Conservation (phyloP, 2,797 vertebrate species). For the Spheniscus humboldti region DNA sequence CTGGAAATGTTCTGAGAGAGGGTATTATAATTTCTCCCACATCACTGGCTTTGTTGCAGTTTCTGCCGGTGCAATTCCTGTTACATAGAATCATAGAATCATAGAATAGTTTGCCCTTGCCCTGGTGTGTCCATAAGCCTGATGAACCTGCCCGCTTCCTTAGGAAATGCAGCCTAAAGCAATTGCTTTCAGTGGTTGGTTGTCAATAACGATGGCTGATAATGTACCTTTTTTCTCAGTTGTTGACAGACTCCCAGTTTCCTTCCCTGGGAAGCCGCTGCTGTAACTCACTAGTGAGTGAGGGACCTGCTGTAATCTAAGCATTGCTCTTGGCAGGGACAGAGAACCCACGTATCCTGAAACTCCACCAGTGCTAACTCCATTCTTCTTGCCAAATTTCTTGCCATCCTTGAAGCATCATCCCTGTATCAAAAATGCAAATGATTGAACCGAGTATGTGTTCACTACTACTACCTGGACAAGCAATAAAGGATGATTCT, state of each 20-base stretch:
- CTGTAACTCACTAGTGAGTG: neutral
- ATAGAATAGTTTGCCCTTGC: neutral
- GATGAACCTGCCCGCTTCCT: neutral
- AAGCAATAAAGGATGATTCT: neutral
- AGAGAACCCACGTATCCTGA: neutral
- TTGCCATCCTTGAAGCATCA: neutral
- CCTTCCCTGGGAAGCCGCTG: neutral
- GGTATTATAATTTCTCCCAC: neutral
- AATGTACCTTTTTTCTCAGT: neutral
- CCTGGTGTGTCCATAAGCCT: neutral
- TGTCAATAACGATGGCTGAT: neutral
- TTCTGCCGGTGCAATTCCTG: neutral
- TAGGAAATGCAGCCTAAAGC: slow-evolving; percentile 41
- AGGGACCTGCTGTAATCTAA: neutral
- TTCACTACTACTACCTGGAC: neutral
- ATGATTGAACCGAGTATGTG: neutral
- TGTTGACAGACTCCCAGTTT: neutral
- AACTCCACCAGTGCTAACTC: neutral
- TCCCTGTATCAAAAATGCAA: neutral
- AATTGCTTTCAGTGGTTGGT: slow-evolving; percentile 12
- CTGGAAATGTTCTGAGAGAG: neutral
- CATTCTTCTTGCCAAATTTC: neutral
- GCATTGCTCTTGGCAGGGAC: neutral
- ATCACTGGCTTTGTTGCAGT: neutral
- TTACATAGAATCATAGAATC: neutral